Evolutionary conservation across 2,888 invertebrate species (phyloP), one percentile per base, ranked within the genome.

Genomic region (Melieria omissa): DNA sequence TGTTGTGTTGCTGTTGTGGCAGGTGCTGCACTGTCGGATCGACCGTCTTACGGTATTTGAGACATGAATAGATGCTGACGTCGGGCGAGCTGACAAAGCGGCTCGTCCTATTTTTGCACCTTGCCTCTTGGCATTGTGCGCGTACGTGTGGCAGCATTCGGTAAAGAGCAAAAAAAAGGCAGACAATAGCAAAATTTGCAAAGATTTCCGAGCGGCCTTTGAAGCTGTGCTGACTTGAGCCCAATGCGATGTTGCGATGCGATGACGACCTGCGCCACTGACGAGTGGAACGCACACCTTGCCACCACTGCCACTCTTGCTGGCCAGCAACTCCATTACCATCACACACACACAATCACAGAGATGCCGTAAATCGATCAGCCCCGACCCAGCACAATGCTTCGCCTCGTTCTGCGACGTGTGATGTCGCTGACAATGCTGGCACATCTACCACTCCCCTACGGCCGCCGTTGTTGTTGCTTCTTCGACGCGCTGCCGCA

Each of bases 401-500:
- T 41, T 41, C 9, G 10, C 55, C 69, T 66, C 78, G 78, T 81
- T 82, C 80, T 82, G 81, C 79, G 82, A 84, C 83, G 84, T 84
- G 84, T 84, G 83, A 84, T 84, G 78, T 80, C 80, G 82, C 81
- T 84, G 82, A 84, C 82, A 82, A 82, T 83, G 81, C 80, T 77
- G 78, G 75, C 77, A 78, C 80, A 82, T 80, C 46, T 12, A 12
- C 41, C 10, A 29, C 52, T 49, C 41, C 10, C n/a, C n/a, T 49
- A 64, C 29, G 64, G 12, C 9, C 29, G 29, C 29, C 29, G 29
- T 29, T 29, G 29, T 3, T 29, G 29, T 3, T 29, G 29, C 29
- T 29, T 29, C 29, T 1, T 29, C 29, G 29, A 29, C 29, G 29
- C 29, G 2, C 29, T 29, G 29, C 29, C 29, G 29, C 29, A 29